Conservation (phyloP, 2,113 vertebrate genomes). For the Alligator mississippiensis region DNA sequence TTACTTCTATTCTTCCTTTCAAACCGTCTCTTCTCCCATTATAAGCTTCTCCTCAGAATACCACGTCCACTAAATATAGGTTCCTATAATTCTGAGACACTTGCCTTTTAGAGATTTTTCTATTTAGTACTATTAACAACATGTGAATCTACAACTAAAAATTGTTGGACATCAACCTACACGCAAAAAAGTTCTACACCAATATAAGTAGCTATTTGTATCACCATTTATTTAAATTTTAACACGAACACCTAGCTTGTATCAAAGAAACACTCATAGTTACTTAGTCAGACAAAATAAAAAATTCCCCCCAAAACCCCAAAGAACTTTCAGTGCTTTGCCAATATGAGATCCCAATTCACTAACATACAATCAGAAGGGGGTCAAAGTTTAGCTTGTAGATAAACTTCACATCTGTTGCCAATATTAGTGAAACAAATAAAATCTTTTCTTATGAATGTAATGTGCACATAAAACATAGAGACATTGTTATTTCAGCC, state of each 20-base stretch:
- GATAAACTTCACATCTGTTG: neutral
- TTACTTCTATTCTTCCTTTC: neutral
- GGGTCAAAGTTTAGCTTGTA: neutral
- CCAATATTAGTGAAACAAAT: neutral
- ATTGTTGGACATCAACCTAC: neutral
- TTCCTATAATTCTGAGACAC: rapidly evolving
- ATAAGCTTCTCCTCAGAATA: neutral
- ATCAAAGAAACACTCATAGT: neutral
- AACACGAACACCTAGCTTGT: neutral
- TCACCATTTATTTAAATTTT: neutral
- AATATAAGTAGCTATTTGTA: neutral
- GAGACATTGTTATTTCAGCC: neutral
- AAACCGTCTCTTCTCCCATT: neutral
- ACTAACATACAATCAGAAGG: neutral
- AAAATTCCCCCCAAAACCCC: neutral
- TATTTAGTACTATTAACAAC: rapidly evolving
- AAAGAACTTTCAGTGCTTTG: neutral
- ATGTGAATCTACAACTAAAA: neutral
- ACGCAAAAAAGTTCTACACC: neutral
- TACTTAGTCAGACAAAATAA: neutral
- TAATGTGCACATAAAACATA: neutral
- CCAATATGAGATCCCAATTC: neutral
- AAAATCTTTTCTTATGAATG: neutral
- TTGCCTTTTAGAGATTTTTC: neutral
- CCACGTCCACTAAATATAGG: rapidly evolving